A percentile compares a stretch with the other conserved stretches of the same genome.
Conservation (phyloP, 2,797 vertebrate genomes). For the Lophotriccus pileatus region DNA sequence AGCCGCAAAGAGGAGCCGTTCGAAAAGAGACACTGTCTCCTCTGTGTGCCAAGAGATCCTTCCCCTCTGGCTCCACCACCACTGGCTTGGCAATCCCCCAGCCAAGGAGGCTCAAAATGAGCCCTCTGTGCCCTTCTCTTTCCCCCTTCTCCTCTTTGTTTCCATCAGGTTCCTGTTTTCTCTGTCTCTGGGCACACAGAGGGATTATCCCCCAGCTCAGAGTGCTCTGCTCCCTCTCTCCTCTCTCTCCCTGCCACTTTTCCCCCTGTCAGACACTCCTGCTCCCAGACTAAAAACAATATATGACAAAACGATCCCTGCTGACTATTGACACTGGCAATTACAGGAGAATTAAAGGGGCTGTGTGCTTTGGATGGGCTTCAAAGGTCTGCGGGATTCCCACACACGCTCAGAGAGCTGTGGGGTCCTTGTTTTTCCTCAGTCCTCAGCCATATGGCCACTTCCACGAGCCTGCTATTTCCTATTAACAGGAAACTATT, state of each 20-base stretch:
- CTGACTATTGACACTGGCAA: slow-evolving; percentile 48
- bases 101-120: background rate
- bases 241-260: background rate
- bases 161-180: background rate
- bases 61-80: background rate
- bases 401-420: slow-evolving; percentile 58
- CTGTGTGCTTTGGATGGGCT: slow-evolving; percentile 45
- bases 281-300: slow-evolving; percentile 62
- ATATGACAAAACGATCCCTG: slow-evolving; percentile 24
- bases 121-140: background rate
- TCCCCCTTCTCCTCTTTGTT: background rate
- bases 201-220: background rate
- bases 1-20: background rate
- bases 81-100: background rate
- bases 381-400: slow-evolving; percentile 62
- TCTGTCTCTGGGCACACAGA: background rate
- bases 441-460: background rate
- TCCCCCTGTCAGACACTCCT: background rate
- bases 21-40: background rate
- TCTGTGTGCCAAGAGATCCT: background rate
- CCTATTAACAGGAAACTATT: slow-evolving; percentile 37
- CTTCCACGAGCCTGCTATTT: slow-evolving; percentile 54
- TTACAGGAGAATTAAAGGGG: slow-evolving; percentile 31
- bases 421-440: slow-evolving; percentile 38
- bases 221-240: background rate